Base-by-base conservation (phyloP, 1,140 invertebrate genomes). In the Maconellicoccus hirsutus region DNA sequence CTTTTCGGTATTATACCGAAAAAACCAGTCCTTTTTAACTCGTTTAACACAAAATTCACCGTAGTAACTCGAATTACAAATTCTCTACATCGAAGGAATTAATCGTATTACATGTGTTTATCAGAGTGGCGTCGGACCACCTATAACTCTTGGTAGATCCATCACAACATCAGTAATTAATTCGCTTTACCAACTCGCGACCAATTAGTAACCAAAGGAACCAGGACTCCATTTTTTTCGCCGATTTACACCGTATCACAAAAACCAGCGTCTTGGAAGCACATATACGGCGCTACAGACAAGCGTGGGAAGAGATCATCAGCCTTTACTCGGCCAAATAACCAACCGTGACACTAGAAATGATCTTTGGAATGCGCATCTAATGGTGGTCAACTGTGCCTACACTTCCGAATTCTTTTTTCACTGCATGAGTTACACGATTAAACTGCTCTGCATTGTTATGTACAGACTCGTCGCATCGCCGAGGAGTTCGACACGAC, bases 371-470 rank as follows among this genome's bases (percentile, higher is more conserved):
- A 66, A 66, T 66, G 61, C 61, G 61, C 61, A 25, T 66, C 61
- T 66, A 66, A 66, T 66, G 61, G 8, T 66, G 61, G 22, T 66
- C 61, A 66, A 66, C 61, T 16, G 25, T 66, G 61, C 61, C 61
- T 66, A 66, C 61, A 66, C 61, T 66, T 66, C 61, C 61, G 61
- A 66, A 66, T 66, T 66, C 61, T 66, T 66, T 52, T 33, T 52
- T 52, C 6, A 16, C 42, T 52, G n/a, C n/a, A 52, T 16, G 42
- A 19, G 33, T 38, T 38, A 16, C 16, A 52, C 42, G 42, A 52
- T 52, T 52, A 52, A 52, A 52, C 42, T 16, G 16, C 42, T 3
- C n/a, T 8, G 12, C 42, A 38, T 38, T n/a, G n/a, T n/a, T n/a
- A n/a, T n/a, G n/a, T n/a, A n/a, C n/a, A n/a, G n/a, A n/a, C n/a